Evolutionary conservation across 2,797 vertebrate species (phyloP).

Genomic region (Chloroceryle amazona): DNA sequence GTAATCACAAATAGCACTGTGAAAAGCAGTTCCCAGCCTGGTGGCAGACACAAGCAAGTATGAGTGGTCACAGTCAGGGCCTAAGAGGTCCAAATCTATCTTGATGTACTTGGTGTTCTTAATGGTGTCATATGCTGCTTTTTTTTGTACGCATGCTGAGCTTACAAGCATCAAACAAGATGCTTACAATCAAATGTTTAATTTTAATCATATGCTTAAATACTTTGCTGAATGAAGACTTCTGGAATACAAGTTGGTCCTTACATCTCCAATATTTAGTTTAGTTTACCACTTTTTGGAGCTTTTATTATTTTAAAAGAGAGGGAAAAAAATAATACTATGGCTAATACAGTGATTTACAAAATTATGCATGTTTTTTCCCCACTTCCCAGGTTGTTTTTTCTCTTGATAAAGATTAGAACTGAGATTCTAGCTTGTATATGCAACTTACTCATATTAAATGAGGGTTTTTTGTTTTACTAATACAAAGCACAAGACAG

Average conservation of each 20-base stretch:
- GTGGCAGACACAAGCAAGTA: neutral
- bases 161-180: neutral
- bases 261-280: neutral
- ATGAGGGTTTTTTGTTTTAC: neutral
- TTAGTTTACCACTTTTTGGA: neutral
- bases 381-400: neutral
- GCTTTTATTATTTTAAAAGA: neutral
- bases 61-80: neutral
- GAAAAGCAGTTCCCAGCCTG: neutral
- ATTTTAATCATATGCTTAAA: neutral
- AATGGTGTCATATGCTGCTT: too few relatives aligned
- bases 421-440: neutral
- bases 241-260: neutral
- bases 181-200: neutral
- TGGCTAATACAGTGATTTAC: neutral
- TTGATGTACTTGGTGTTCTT: neutral
- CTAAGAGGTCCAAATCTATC: neutral
- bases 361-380: neutral
- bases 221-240: neutral
- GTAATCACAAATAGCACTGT: neutral
- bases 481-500: neutral
- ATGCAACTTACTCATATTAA: neutral
- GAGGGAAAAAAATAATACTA: neutral
- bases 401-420: neutral
- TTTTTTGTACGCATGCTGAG: neutral